These are phyloP conservation scores for Meteorus sp. DNA, from an alignment of 1,140 invertebrate genomes.

Conservation along the genomic window DNA sequence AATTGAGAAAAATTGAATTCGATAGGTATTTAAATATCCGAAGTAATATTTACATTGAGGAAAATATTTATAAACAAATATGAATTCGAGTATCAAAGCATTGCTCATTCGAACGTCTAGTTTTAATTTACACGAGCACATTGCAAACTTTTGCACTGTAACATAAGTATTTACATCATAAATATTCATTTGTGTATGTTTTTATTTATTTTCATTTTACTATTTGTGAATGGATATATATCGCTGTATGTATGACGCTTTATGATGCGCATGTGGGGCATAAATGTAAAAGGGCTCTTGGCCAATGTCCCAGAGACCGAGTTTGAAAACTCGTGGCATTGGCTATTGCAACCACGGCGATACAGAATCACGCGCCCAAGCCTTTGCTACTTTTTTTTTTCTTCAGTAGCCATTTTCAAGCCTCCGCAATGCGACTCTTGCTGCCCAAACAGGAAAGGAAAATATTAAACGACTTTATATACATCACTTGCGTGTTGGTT, in stretches of 20 bases:
- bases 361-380: conserved; percentile 24
- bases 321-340: conserved; percentile 34
- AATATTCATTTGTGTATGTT: no score
- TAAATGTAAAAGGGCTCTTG: conserved; percentile 36
- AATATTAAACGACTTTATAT: not conserved
- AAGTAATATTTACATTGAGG: no score
- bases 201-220: not conserved
- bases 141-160: no score
- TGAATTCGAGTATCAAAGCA: no score
- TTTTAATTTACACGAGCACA: no score
- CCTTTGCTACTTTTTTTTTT: conserved; percentile 12
- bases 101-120: no score
- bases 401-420: conserved; percentile 4
- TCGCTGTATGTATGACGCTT: not conserved
- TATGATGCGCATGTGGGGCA: not conserved
- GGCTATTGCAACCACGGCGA: conserved; percentile 18
- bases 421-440: conserved; percentile 36
- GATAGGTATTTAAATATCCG: no score
- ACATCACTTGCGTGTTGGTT: not conserved
- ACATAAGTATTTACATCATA: no score
- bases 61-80: no score
- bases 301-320: conserved; percentile 34
- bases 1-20: no score
- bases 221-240: not conserved
- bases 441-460: conserved; percentile 19